These are phyloP conservation scores for Nipponia nippon DNA, from an alignment of 2,113 vertebrate genomes.

Conservation along the genomic window DNA sequence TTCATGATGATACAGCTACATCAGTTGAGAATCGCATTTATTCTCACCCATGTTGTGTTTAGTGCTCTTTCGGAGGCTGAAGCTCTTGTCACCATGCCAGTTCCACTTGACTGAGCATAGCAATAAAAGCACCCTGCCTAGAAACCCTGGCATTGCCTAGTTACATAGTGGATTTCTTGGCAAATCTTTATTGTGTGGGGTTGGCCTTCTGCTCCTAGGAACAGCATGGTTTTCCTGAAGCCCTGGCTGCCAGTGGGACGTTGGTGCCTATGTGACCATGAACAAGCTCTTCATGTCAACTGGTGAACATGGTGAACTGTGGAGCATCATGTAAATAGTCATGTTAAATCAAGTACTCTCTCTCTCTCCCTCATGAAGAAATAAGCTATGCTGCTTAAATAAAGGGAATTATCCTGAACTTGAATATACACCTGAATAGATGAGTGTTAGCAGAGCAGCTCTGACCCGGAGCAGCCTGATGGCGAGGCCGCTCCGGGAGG, in stretches of 20 bases:
- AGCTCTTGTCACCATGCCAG: neutral
- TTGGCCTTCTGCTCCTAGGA: neutral
- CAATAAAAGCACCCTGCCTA: neutral
- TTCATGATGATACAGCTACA: neutral
- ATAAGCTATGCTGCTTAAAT: neutral
- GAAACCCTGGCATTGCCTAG: neutral
- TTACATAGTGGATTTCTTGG: neutral
- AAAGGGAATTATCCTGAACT: neutral
- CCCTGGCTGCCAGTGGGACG: neutral
- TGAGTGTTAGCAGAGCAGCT: neutral
- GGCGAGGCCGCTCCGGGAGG: neutral
- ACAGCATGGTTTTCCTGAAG: neutral
- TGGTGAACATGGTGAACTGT: neutral
- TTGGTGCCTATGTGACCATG: neutral
- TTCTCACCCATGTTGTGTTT: neutral
- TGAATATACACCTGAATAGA: neutral
- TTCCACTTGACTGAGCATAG: neutral
- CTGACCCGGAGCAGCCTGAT: neutral
- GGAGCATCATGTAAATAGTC: neutral
- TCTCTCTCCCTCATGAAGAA: neutral
- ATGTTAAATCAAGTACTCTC: neutral
- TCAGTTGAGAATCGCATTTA: accelerated
- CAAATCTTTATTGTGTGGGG: neutral
- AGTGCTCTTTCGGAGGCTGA: neutral
- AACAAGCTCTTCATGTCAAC: neutral